Percentiles rank a stretch among this genome's conserved stretches.
Evolutionary conservation across 1,140 invertebrate genomes (phyloP).

Genomic region (Triops longicaudatus): DNA sequence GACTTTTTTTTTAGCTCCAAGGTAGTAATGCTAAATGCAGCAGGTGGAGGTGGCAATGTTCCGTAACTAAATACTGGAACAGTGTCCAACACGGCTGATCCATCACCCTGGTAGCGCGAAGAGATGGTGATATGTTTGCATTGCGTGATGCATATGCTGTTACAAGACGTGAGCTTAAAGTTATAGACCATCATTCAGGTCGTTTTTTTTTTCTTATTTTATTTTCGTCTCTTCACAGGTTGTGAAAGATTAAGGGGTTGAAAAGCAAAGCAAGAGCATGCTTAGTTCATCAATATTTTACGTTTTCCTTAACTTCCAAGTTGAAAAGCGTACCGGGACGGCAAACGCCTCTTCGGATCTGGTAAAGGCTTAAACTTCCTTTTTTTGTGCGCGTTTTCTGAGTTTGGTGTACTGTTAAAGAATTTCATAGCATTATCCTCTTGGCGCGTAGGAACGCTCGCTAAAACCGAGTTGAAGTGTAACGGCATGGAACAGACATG

Average conservation of each 20-base stretch:
- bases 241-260: neutral
- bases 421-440: constrained; percentile 2
- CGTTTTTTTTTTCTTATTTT: neutral
- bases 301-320: too few relatives aligned
- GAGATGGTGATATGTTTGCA: constrained; percentile 12
- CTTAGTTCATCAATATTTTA: neutral
- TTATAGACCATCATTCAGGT: neutral
- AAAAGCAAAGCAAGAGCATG: neutral
- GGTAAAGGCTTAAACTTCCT: neutral
- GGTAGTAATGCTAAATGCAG: constrained; percentile 4
- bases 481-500: constrained; percentile 1
- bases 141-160: constrained; percentile 14
- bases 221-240: neutral
- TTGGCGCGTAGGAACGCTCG: constrained; percentile 1
- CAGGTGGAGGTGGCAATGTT: neutral
- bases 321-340: too few relatives aligned
- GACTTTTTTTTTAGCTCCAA: neutral
- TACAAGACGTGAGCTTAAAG: neutral
- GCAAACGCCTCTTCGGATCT: too few relatives aligned
- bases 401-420: neutral
- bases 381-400: neutral
- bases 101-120: neutral
- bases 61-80: constrained; percentile 12
- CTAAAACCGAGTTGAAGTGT: constrained; percentile 15
- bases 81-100: constrained; percentile 14